A percentile compares a stretch with the other conserved stretches of the same genome.
phyloP scores from a whole-genome alignment of 2,797 vertebrate genomes.

The Oophaga sylvatica region DNA sequence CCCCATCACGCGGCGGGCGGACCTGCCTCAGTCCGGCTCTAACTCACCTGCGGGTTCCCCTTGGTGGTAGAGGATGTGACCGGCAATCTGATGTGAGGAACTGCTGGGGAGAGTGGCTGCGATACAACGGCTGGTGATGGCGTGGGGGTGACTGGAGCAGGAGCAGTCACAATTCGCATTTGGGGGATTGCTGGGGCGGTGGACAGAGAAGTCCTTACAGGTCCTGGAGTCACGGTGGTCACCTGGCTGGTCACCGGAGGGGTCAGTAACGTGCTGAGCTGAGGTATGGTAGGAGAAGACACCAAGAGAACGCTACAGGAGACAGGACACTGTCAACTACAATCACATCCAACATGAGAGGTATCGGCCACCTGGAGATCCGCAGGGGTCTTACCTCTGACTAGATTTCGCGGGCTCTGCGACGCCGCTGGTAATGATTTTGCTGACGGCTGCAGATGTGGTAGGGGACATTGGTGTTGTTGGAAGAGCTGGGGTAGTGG shows the following conservation, averaged over 20 bases:
- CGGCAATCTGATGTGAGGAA: constrained; percentile 89
- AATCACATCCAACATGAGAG: neutral
- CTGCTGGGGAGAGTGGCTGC: constrained; percentile 74
- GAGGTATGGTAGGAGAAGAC: constrained; percentile 89
- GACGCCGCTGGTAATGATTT: constrained; percentile 71
- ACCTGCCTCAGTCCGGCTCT: no score
- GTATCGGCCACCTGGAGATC: no score
- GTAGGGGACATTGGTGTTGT: constrained; percentile 79
- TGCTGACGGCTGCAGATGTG: constrained; percentile 77
- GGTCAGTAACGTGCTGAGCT: constrained; percentile 89
- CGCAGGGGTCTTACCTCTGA: constrained; percentile 78
- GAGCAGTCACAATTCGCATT: constrained; percentile 89
- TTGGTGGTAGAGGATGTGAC: constrained; percentile 84
- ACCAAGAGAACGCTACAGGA: constrained; percentile 87
- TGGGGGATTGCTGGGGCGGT: constrained; percentile 84
- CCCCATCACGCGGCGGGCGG: no score
- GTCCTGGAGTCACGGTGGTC: constrained; percentile 75
- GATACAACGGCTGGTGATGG: constrained; percentile 79
- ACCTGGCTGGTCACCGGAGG: constrained; percentile 75
- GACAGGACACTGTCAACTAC: neutral
- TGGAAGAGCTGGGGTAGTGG: constrained; percentile 86
- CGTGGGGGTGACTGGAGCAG: constrained; percentile 77
- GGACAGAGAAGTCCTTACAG: constrained; percentile 81
- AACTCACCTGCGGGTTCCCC: constrained; percentile 86
- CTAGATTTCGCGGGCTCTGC: constrained; percentile 85